Base-by-base conservation (phyloP, 2,888 invertebrate species). In the Rotaria macrura region DNA sequence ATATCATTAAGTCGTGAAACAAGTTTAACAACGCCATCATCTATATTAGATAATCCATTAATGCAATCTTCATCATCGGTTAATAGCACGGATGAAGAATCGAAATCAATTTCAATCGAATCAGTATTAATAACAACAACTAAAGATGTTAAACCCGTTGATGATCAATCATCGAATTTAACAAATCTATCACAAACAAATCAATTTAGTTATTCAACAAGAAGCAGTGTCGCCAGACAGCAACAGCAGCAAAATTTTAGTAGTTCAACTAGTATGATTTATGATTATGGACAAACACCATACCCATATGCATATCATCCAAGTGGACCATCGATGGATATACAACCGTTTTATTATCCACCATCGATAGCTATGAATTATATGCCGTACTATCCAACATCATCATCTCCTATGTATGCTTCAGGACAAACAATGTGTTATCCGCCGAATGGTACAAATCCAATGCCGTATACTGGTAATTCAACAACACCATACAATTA, bases 251-350 rank as follows among this genome's bases (percentile, higher is more conserved):
- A 65, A 34, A 79, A n/a, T 43, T 79, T 79, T n/a, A 43, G 25
- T 79, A 40, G 20, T 79, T 43, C 40, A 23, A 79, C 43, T 4
- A 79, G 10, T 43, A 79, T 43, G 79, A n/a, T 25, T 14, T 79
- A 43, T 43, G 43, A 79, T 43, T 79, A 43, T 43, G 43, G 43
- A 43, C 25, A 79, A n/a, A 3, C 79, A 43, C 3, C 43, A 23
- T 79, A 79, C 43, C 79, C 43, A n/a, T 79, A 79, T 79, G 43
- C 79, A 3, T 79, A 79, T 79, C 79, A 79, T 43, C n/a, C 79
- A n/a, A 12, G 10, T 43, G 3, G 17, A 65, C 65, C 65, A 65
- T 4, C 65, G 3, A 34, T 34, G 14, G 65, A 65, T 65, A 65
- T 65, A 20, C 34, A 29, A 34, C 34, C 65, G 20, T 65, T 20